Evolutionary conservation across 2,888 invertebrate species (phyloP).

Genomic region (Tupiocoris notatus): DNA sequence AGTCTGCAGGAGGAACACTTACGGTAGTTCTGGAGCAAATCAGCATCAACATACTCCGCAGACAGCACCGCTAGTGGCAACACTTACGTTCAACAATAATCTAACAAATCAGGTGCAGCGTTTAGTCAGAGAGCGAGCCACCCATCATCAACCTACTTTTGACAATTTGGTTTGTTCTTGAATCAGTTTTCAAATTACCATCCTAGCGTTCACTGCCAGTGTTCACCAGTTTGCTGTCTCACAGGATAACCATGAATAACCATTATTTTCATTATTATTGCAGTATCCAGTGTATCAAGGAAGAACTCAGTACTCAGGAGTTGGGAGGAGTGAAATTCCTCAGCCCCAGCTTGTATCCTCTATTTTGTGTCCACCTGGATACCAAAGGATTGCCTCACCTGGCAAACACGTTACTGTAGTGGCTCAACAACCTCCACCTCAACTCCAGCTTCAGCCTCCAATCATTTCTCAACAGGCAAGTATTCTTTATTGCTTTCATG

Average conservation of each 20-base stretch:
- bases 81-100: conserved; percentile 86
- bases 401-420: conserved; percentile 69
- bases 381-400: conserved; percentile 75
- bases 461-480: conserved; percentile 77
- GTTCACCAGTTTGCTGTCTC: too few species aligned
- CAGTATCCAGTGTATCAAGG: conserved; percentile 83
- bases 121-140: conserved; percentile 52
- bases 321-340: conserved; percentile 68
- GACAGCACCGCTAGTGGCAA: conserved; percentile 64
- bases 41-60: conserved; percentile 59
- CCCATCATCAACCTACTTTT: conserved; percentile 48
- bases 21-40: conserved; percentile 54
- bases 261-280: conserved; percentile 48
- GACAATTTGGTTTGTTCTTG: conserved; percentile 50
- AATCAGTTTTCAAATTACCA: too few species aligned
- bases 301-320: conserved; percentile 65
- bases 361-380: conserved; percentile 84
- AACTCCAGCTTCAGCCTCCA: conserved; percentile 76
- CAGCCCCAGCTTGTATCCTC: conserved; percentile 92
- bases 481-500: too few species aligned
- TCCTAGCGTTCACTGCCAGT: too few species aligned
- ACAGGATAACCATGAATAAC: too few species aligned
- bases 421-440: conserved; percentile 61
- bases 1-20: conserved; percentile 62
- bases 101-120: conserved; percentile 71